phyloP scores from a whole-genome alignment of 2,113 vertebrate species.

The Holacanthus passer region DNA sequence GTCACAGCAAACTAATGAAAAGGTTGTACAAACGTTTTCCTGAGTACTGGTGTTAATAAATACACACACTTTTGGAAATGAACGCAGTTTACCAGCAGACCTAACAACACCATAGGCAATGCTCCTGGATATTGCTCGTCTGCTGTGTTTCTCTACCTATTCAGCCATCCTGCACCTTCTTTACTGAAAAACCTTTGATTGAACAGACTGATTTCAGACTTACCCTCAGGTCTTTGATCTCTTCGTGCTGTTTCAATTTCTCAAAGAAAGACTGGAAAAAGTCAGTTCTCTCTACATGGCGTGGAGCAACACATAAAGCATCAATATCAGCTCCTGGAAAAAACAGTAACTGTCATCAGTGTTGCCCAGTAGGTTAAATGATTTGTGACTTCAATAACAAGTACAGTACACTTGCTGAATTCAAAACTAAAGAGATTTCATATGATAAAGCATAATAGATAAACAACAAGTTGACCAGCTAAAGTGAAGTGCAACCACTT shows the following conservation, averaged over 20 bases:
- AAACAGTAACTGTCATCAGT: slow-evolving; percentile 22
- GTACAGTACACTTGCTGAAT: background rate
- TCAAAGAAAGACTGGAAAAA: slow-evolving; percentile 98
- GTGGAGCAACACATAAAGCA: slow-evolving; percentile 95
- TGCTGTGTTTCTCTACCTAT: background rate
- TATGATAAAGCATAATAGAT: background rate
- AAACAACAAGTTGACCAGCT: background rate
- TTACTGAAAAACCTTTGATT: background rate
- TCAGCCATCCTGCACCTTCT: background rate
- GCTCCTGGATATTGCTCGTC: background rate
- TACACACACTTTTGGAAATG: background rate
- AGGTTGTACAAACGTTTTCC: background rate
- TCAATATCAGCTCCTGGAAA: slow-evolving; percentile 96
- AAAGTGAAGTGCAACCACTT: background rate
- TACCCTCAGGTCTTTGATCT: slow-evolving; percentile 95
- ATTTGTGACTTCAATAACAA: background rate
- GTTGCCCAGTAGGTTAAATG: background rate
- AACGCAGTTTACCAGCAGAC: background rate
- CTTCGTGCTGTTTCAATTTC: slow-evolving; percentile 92
- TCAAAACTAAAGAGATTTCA: background rate
- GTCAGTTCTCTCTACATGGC: slow-evolving; percentile 94
- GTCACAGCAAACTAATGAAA: background rate
- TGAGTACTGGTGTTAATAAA: background rate
- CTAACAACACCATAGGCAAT: background rate
- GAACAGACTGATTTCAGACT: slow-evolving; percentile 43